Base-by-base conservation (phyloP, 2,888 invertebrate species). In the Cistogaster globosa region DNA sequence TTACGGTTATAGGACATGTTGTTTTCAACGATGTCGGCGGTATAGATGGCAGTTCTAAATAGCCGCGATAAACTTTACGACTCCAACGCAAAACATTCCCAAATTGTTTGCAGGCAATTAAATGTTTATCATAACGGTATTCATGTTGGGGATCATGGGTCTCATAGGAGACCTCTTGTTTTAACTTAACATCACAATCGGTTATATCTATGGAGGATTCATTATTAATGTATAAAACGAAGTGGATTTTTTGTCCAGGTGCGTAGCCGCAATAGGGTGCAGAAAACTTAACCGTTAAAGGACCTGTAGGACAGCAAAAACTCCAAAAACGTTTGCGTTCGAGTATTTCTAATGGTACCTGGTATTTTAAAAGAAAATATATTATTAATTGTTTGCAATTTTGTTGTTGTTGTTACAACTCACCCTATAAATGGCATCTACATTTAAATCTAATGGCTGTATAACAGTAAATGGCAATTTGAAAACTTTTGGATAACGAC, bases 401-500 rank as follows among this genome's bases (percentile, higher is more conserved):
- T 16, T 18, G 4, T 53, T 18, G 20, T 22, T 0, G 11, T 1
- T 32, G 5, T 1, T 11, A 67, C 42, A 69, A 88, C 93, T 92
- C 92, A 96, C 96, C 92, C 94, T 94, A 80, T 96, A 95, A 86
- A 94, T 94, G 26, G 95, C 94, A 92, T 96, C 95, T 86, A 94
- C 93, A 93, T 97, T 98, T 87, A 98, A 93, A 92, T 98, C 97
- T 89, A 97, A 93, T 36, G 96, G 94, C 88, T 96, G 95, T 86
- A 97, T 94, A 53, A 98, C 95, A 71, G 96, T 97, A 90, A 98
- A 97, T 32, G 96, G 95, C 90, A 94, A 94, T 93, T 96, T 96
- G 38, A 95, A 95, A 87, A 96, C 96, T 89, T 96, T 96, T 91
- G 97, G 97, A 92, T 96, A 96, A 90, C 96, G 96, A 95, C 96